A percentile compares a stretch with the other conserved stretches of the same genome.
These are phyloP conservation scores for Aphelinus certus DNA, from an alignment of 1,140 invertebrate species.

Conservation along the genomic window DNA sequence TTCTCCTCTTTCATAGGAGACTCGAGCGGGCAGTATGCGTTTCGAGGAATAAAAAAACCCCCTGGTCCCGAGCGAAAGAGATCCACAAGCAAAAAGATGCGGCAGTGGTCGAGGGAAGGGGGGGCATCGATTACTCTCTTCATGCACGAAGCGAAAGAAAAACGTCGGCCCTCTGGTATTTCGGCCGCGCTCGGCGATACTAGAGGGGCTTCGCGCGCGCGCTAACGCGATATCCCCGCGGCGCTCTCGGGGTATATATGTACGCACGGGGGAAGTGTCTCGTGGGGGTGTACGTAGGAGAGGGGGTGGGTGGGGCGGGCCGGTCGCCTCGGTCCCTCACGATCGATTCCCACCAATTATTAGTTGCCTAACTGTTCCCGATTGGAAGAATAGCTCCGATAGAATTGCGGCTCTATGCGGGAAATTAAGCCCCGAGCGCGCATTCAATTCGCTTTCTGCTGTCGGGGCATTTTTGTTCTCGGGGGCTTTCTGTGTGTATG, in stretches of 20 bases:
- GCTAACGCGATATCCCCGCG: conserved; percentile 19
- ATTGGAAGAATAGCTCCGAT: conserved; percentile 58
- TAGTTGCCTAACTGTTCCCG: conserved; percentile 55
- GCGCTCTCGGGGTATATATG: conserved; percentile 30
- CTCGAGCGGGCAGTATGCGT: no score
- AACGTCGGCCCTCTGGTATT: no score
- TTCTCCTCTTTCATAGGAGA: no score
- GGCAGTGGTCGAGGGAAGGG: no score
- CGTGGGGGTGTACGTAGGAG: neutral
- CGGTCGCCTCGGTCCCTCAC: conserved; percentile 36
- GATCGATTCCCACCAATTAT: conserved; percentile 57
- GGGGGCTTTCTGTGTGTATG: neutral
- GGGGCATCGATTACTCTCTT: no score
- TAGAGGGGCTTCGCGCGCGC: neutral
- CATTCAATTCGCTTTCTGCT: conserved; percentile 42
- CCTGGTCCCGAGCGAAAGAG: neutral
- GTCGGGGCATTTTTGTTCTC: conserved; percentile 42
- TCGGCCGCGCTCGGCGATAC: no score
- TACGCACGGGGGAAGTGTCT: neutral
- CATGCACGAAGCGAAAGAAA: no score
- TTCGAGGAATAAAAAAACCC: no score
- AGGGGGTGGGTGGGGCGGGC: neutral
- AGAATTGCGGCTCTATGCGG: conserved; percentile 53
- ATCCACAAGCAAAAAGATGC: neutral
- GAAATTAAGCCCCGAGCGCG: conserved; percentile 50